A percentile compares a stretch with the other conserved stretches of the same genome.
These are phyloP conservation scores for Eulithis testata DNA, from an alignment of 2,888 invertebrate species.

Conservation along the genomic window DNA sequence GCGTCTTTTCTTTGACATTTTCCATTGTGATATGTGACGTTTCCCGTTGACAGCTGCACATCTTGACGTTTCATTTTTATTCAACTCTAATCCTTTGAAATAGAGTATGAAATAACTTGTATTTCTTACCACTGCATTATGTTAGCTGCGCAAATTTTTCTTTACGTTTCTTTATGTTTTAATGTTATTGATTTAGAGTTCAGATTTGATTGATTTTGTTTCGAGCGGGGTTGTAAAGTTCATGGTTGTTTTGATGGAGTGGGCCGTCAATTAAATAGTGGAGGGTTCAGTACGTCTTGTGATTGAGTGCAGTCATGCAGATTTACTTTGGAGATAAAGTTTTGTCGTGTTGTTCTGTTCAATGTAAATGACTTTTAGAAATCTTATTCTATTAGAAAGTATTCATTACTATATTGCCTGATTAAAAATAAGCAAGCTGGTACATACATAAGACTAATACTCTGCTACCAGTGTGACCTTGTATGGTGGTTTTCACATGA, in stretches of 20 bases:
- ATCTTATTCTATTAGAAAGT: conserved; percentile 22
- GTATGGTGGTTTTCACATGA: no score
- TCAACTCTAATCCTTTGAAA: conserved; percentile 38
- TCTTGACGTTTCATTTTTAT: conserved; percentile 40
- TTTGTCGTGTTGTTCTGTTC: conserved; percentile 37
- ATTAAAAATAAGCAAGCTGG: no score
- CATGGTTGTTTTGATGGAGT: conserved; percentile 80
- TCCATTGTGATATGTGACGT: conserved; percentile 68
- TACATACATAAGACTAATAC: no score
- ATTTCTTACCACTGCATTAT: conserved; percentile 44
- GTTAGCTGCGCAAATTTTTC: conserved; percentile 50
- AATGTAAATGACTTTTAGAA: conserved; percentile 21
- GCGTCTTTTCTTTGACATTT: conserved; percentile 66
- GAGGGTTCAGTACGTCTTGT: conserved; percentile 71
- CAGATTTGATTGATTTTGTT: conserved; percentile 46
- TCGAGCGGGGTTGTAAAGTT: conserved; percentile 53
- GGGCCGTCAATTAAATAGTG: conserved; percentile 79
- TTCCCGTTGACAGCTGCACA: conserved; percentile 67
- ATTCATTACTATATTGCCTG: background rate
- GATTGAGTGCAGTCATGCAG: conserved; percentile 81
- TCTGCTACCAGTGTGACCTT: no score
- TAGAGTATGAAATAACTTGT: conserved; percentile 47
- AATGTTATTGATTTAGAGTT: conserved; percentile 51
- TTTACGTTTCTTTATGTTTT: conserved; percentile 48
- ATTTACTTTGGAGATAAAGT: conserved; percentile 62